Percentiles rank a stretch among this genome's conserved stretches.
phyloP scores from a whole-genome alignment of 2,797 vertebrate species.

The Taenioides sp. region DNA sequence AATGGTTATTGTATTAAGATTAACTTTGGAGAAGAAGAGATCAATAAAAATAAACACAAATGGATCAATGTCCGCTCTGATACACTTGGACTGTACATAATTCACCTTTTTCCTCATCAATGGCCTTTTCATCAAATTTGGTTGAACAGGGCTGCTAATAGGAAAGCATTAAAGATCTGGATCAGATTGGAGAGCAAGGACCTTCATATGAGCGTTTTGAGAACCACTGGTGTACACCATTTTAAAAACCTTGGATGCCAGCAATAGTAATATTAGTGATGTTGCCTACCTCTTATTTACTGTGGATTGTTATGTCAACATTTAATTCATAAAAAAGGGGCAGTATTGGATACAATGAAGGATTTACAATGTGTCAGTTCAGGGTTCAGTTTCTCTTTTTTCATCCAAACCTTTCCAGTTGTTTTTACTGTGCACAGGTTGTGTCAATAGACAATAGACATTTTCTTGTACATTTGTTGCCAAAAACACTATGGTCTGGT shows the following conservation, averaged over 20 bases:
- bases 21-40: too few relatives aligned
- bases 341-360: constrained; percentile 7
- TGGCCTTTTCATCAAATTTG: too few relatives aligned
- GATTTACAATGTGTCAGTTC: constrained; percentile 1
- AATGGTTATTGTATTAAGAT: too few relatives aligned
- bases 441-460: background rate
- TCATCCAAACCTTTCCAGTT: constrained; percentile 23
- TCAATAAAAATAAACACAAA: too few relatives aligned
- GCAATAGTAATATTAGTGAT: constrained; percentile 61
- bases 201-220: background rate
- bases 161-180: too few relatives aligned
- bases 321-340: constrained; percentile 1
- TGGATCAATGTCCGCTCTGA: too few relatives aligned
- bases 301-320: constrained; percentile 38
- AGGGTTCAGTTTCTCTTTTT: constrained; percentile 14
- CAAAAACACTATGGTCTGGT: constrained; percentile 14
- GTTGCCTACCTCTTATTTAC: constrained; percentile 70
- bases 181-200: too few relatives aligned
- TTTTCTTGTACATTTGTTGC: constrained; percentile 9
- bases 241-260: constrained; percentile 50
- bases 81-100: too few relatives aligned
- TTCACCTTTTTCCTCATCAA: too few relatives aligned
- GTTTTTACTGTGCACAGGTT: constrained; percentile 29
- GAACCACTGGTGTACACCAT: constrained; percentile 2
- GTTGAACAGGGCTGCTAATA: too few relatives aligned